Percentiles rank a stretch among this genome's conserved stretches.
Conservation (phyloP, 2,888 invertebrate genomes). For the Stramonita haemastoma region DNA sequence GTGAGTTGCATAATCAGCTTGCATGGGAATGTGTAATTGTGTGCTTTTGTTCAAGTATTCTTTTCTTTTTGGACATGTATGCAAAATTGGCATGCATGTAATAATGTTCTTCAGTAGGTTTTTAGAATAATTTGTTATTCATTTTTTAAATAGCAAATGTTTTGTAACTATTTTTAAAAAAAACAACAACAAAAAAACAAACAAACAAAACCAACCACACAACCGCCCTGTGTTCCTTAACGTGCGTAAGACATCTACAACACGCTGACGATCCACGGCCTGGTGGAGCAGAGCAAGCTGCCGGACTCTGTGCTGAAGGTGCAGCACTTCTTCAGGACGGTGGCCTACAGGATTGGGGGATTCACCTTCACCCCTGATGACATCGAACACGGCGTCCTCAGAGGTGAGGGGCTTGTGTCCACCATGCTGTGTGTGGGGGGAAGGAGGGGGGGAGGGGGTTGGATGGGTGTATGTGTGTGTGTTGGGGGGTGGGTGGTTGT, state of each 20-base stretch:
- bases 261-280: slow-evolving; percentile 76
- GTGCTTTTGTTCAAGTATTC: too few relatives aligned
- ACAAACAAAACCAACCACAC: too few relatives aligned
- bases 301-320: slow-evolving; percentile 75
- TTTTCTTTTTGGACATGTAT: too few relatives aligned
- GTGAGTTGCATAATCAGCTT: too few relatives aligned
- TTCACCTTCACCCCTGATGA: slow-evolving; percentile 76
- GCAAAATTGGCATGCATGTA: too few relatives aligned
- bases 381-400: slow-evolving; percentile 78
- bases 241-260: slow-evolving; percentile 74
- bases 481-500: neutral
- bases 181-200: too few relatives aligned
- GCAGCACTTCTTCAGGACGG: slow-evolving; percentile 76
- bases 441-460: neutral
- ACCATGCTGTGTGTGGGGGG: neutral
- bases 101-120: too few relatives aligned
- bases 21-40: too few relatives aligned
- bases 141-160: too few relatives aligned
- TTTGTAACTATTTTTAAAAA: too few relatives aligned
- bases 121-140: too few relatives aligned
- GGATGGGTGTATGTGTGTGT: neutral
- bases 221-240: slow-evolving; percentile 10
- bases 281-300: slow-evolving; percentile 62
- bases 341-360: slow-evolving; percentile 75
- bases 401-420: slow-evolving; percentile 64